A percentile compares a stretch with the other conserved stretches of the same genome.
Evolutionary conservation across 2,113 vertebrate genomes (phyloP).

Genomic region (Climacteris rufus): DNA sequence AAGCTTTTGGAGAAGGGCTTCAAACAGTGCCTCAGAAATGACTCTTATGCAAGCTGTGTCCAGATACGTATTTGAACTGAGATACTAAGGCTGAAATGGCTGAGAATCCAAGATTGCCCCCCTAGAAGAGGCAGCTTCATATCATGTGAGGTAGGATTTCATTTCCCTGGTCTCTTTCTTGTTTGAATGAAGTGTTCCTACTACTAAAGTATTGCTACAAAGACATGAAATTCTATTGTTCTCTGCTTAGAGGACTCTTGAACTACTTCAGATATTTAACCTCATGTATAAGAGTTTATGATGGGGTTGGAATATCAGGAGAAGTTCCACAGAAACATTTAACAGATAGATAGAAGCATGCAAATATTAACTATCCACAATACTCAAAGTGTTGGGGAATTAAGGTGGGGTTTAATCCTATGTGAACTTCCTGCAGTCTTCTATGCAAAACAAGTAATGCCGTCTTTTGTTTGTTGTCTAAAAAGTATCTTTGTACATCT

Average conservation of each 20-base stretch:
- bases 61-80: background rate
- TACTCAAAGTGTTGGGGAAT: background rate
- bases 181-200: background rate
- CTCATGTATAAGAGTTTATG: background rate
- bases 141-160: background rate
- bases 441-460: background rate
- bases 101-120: background rate
- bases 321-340: background rate
- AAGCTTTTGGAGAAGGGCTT: background rate
- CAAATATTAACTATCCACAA: background rate
- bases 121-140: background rate
- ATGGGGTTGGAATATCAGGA: background rate
- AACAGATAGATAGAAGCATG: background rate
- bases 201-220: background rate
- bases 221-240: background rate
- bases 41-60: background rate
- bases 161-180: background rate
- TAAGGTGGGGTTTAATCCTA: background rate
- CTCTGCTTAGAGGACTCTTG: background rate
- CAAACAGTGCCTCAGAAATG: background rate
- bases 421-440: background rate
- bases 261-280: background rate
- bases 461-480: background rate
- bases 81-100: background rate
- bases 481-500: background rate